These are phyloP conservation scores for Ectemnius continuus DNA, from an alignment of 2,888 invertebrate species.

Conservation along the genomic window DNA sequence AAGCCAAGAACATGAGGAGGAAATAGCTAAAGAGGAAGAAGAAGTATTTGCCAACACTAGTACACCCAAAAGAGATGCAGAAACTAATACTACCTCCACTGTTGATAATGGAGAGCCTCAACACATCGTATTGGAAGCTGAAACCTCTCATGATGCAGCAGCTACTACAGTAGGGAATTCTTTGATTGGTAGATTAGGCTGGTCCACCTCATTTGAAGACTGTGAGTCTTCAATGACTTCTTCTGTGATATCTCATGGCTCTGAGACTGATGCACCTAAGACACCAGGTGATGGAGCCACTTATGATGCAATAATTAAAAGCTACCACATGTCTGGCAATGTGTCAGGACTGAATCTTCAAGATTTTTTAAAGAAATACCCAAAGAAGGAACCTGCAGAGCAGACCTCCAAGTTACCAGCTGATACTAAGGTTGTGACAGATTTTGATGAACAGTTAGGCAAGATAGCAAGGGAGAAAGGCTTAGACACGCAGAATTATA, in stretches of 20 bases:
- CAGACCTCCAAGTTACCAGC: slow-evolving; percentile 34
- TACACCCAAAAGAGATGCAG: slow-evolving; percentile 32
- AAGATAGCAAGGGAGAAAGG: slow-evolving; percentile 88
- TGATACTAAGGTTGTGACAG: slow-evolving; percentile 51
- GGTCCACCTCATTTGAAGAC: slow-evolving; percentile 82
- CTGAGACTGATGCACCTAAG: slow-evolving; percentile 76
- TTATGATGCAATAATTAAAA: slow-evolving; percentile 81
- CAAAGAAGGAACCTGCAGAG: slow-evolving; percentile 45
- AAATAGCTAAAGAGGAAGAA: slow-evolving; percentile 13
- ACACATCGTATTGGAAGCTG: slow-evolving; percentile 31
- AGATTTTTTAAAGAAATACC: slow-evolving; percentile 80
- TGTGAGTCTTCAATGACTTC: slow-evolving; percentile 79
- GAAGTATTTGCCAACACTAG: slow-evolving; percentile 13
- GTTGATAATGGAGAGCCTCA: slow-evolving; percentile 36
- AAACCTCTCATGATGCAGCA: slow-evolving; percentile 47
- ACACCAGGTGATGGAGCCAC: slow-evolving; percentile 78
- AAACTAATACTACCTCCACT: slow-evolving; percentile 42
- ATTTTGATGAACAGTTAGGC: slow-evolving; percentile 83
- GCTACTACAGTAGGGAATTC: slow-evolving; percentile 81
- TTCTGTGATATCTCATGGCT: slow-evolving; percentile 80
- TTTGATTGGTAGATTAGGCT: slow-evolving; percentile 83
- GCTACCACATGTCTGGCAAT: slow-evolving; percentile 79
- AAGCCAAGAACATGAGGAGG: slow-evolving; percentile 6
- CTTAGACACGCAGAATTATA: slow-evolving; percentile 91
- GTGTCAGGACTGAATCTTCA: slow-evolving; percentile 81